These are phyloP conservation scores for Penaeus indicus DNA, from an alignment of 1,140 invertebrate genomes.

Conservation along the genomic window DNA sequence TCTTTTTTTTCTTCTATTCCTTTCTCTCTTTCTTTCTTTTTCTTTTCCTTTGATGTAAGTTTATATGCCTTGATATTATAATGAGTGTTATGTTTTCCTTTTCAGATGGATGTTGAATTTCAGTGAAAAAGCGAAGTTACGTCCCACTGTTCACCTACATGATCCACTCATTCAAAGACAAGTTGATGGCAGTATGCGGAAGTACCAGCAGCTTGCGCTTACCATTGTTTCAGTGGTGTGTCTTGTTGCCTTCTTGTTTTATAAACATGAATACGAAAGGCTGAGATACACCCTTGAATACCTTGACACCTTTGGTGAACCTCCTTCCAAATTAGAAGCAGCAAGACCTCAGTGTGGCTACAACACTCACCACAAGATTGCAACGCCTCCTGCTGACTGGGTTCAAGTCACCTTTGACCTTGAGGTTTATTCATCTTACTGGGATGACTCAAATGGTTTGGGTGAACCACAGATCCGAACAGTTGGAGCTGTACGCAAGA, in stretches of 20 bases:
- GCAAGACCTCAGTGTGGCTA: constrained; percentile 44
- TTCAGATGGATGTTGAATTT: constrained; percentile 53
- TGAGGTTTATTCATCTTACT: constrained; percentile 62
- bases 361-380: constrained; percentile 40
- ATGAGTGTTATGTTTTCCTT: not conserved
- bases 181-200: constrained; percentile 57
- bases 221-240: constrained; percentile 60
- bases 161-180: constrained; percentile 10
- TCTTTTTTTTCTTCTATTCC: too few relatives aligned
- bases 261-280: constrained; percentile 66
- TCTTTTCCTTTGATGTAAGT: too few relatives aligned
- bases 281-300: constrained; percentile 65
- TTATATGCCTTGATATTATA: too few relatives aligned
- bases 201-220: constrained; percentile 65
- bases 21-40: too few relatives aligned
- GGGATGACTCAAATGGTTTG: constrained; percentile 59
- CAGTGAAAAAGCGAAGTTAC: constrained; percentile 28
- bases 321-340: constrained; percentile 34
- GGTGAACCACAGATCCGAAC: constrained; percentile 53
- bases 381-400: constrained; percentile 60
- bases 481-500: constrained; percentile 51
- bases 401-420: constrained; percentile 56
- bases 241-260: constrained; percentile 65
- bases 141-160: constrained; percentile 16
- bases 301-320: constrained; percentile 62